Percentiles rank a stretch among this genome's conserved stretches.
Conservation (phyloP, 1,140 invertebrate species). For the Drosophila varians region DNA sequence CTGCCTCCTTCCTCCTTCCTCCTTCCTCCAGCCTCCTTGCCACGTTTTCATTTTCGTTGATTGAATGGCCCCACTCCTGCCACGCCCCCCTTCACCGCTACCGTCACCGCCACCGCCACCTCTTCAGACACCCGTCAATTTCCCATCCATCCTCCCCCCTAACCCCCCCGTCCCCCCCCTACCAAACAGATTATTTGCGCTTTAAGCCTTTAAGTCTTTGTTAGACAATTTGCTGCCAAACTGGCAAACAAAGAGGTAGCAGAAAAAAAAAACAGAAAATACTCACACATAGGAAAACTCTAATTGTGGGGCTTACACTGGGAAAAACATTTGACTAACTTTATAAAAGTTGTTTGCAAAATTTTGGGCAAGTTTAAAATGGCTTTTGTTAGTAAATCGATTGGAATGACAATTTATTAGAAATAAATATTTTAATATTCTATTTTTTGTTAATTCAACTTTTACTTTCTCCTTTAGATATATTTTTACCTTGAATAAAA, state of each 20-base stretch:
- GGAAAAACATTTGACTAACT: no score
- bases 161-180: no score
- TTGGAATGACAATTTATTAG: no score
- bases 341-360: no score
- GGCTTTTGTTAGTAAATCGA: no score
- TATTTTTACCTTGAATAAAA: no score
- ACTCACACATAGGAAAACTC: background rate
- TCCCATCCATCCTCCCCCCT: slow-evolving; percentile 53
- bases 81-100: background rate
- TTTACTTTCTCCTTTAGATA: no score
- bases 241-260: slow-evolving; percentile 13
- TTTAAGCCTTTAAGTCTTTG: slow-evolving; percentile 81
- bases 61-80: slow-evolving; percentile 56
- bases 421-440: no score
- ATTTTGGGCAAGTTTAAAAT: no score
- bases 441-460: no score
- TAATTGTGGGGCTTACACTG: background rate
- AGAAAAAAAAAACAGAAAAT: background rate
- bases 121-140: slow-evolving; percentile 29
- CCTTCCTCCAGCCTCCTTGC: background rate
- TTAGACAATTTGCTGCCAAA: slow-evolving; percentile 72
- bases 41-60: slow-evolving; percentile 76
- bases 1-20: background rate
- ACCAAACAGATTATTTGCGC: slow-evolving; percentile 71
- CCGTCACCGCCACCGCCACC: background rate